Conservation (phyloP, 2,797 vertebrate genomes). For the Clarias pachynema region DNA sequence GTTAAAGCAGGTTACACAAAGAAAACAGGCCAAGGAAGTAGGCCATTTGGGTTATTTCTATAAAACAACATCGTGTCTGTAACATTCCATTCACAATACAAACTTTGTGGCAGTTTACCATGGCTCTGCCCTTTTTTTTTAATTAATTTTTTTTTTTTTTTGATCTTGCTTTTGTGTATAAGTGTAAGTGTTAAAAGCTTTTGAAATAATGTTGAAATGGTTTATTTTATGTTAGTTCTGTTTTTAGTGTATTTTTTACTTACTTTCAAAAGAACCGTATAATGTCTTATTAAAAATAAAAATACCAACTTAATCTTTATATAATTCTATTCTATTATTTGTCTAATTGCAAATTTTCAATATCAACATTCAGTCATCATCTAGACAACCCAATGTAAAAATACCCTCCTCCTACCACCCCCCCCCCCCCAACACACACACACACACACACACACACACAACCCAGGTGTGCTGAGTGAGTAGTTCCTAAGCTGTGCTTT, state of each 20-base stretch:
- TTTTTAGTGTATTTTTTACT: not conserved
- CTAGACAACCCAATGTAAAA: not conserved
- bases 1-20: constrained; percentile 17
- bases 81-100: too few relatives aligned
- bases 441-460: not conserved
- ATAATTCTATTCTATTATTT: not conserved
- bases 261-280: not conserved
- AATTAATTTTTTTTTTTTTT: too few relatives aligned
- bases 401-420: not conserved
- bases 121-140: too few relatives aligned
- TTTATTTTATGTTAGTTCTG: not conserved
- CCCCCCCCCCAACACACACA: too few relatives aligned
- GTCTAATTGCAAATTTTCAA: not conserved
- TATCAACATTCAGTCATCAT: not conserved
- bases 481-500: constrained; percentile 27
- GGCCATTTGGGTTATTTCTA: not conserved
- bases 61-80: not conserved
- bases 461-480: constrained; percentile 3
- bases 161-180: too few relatives aligned
- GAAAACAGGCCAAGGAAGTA: constrained; percentile 3
- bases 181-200: not conserved
- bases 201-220: not conserved
- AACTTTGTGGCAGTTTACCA: too few relatives aligned
- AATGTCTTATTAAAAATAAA: not conserved
- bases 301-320: not conserved